Conservation (phyloP, 2,113 vertebrate genomes). For the Dendrocopos noguchii region DNA sequence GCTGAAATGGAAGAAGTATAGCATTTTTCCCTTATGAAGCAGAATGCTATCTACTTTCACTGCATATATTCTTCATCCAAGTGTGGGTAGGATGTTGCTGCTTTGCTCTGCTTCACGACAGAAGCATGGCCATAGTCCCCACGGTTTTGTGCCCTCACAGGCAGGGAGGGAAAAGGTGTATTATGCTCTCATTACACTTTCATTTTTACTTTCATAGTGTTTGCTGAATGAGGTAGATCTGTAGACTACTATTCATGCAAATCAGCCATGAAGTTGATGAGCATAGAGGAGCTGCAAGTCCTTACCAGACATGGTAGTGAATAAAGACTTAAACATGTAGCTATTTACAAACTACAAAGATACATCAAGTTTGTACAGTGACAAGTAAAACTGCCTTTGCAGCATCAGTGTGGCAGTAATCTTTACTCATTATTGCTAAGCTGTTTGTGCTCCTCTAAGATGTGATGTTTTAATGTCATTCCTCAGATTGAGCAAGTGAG, state of each 20-base stretch:
- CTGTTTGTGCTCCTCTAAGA: not conserved
- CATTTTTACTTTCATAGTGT: not conserved
- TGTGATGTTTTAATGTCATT: not conserved
- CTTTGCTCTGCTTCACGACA: not conserved
- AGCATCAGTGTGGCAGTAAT: not conserved
- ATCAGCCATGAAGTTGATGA: not conserved
- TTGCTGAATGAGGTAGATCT: not conserved
- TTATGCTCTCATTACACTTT: not conserved
- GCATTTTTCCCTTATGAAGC: not conserved
- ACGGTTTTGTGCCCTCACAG: not conserved
- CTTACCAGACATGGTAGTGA: not conserved
- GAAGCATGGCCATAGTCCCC: not conserved
- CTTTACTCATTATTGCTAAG: not conserved
- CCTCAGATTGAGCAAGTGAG: conserved; percentile 96
- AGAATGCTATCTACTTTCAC: not conserved
- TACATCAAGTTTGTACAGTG: not conserved
- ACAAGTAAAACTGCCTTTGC: not conserved
- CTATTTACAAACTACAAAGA: not conserved
- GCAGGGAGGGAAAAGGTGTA: not conserved
- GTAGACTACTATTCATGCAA: not conserved
- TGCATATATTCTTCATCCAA: not conserved
- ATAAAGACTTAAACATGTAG: not conserved
- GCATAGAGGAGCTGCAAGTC: not conserved
- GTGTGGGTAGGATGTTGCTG: not conserved
- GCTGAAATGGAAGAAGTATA: not conserved